Evolutionary conservation across 2,888 invertebrate species (phyloP).

Genomic region (Aphelenchoides bicaudatus): DNA sequence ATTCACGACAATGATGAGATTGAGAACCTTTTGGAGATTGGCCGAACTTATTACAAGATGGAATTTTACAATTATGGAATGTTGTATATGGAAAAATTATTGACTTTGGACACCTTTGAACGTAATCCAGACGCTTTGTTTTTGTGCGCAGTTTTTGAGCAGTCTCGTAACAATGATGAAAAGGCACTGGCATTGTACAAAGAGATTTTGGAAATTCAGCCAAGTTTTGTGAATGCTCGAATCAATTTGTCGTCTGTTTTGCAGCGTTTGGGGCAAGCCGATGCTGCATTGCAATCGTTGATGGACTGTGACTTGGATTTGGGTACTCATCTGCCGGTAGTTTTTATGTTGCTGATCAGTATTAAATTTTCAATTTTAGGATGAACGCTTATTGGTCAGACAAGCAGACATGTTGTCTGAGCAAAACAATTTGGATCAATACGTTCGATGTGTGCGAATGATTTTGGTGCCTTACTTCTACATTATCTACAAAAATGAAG

Average conservation of each 20-base stretch:
- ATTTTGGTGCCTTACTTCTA: slow-evolving; percentile 57
- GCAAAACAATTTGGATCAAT: slow-evolving; percentile 40
- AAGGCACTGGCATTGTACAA: slow-evolving; percentile 42
- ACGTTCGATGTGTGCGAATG: slow-evolving; percentile 45
- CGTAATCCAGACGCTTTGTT: slow-evolving; percentile 35
- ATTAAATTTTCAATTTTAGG: slow-evolving; percentile 32
- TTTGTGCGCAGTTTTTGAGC: slow-evolving; percentile 28
- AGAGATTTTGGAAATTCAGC: slow-evolving; percentile 36
- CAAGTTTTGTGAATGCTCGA: slow-evolving; percentile 51
- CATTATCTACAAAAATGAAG: slow-evolving; percentile 29
- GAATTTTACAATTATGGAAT: slow-evolving; percentile 20
- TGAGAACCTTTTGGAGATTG: slow-evolving; percentile 37
- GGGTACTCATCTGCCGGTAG: slow-evolving; percentile 47
- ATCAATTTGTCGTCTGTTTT: slow-evolving; percentile 50
- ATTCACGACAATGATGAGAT: slow-evolving; percentile 30
- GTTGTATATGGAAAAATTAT: slow-evolving; percentile 24
- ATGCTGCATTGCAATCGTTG: slow-evolving; percentile 50
- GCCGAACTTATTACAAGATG: slow-evolving; percentile 33
- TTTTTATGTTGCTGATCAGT: background rate
- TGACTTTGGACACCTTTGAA: slow-evolving; percentile 24
- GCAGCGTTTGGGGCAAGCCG: slow-evolving; percentile 45
- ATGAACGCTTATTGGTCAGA: slow-evolving; percentile 51
- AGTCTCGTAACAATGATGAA: slow-evolving; percentile 33
- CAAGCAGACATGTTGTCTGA: slow-evolving; percentile 54
- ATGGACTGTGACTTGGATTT: slow-evolving; percentile 49